Evolutionary conservation across 2,888 invertebrate species (phyloP).

Genomic region (Syrista parreyssii): DNA sequence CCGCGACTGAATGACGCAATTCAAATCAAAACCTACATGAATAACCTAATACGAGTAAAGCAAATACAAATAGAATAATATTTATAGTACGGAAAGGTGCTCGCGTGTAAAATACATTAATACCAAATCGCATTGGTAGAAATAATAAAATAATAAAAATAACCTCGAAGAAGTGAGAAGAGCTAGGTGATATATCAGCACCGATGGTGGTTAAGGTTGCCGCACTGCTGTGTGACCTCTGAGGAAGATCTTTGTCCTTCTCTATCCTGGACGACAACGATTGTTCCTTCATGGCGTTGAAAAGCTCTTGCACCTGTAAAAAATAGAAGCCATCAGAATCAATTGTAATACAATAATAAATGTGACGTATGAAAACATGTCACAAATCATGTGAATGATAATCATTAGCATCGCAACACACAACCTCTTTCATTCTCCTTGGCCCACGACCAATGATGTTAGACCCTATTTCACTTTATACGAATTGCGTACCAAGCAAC

Average conservation of each 20-base stretch:
- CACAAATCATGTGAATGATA: neutral
- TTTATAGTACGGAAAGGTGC: neutral
- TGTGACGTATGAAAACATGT: neutral
- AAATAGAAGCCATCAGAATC: neutral
- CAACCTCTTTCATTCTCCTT: neutral
- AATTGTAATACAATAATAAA: neutral
- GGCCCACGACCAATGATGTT: neutral
- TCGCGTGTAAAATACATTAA: neutral
- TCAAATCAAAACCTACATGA: neutral
- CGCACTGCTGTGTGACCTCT: constrained; percentile 70
- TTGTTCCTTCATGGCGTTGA: constrained; percentile 64
- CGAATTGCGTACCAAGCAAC: neutral
- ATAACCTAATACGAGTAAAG: neutral
- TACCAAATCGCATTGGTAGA: neutral
- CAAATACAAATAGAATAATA: constrained; percentile 1
- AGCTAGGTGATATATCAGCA: constrained; percentile 85
- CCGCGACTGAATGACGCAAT: neutral
- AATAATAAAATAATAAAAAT: constrained; percentile 26
- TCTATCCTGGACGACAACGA: constrained; percentile 51
- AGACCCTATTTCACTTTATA: neutral
- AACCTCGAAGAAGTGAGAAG: constrained; percentile 91
- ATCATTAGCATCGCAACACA: neutral
- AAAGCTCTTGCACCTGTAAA: constrained; percentile 58
- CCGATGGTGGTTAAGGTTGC: constrained; percentile 79
- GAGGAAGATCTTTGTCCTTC: constrained; percentile 51